Conservation (phyloP, 1,140 invertebrate genomes). For the Pentalonia nigronervosa region DNA sequence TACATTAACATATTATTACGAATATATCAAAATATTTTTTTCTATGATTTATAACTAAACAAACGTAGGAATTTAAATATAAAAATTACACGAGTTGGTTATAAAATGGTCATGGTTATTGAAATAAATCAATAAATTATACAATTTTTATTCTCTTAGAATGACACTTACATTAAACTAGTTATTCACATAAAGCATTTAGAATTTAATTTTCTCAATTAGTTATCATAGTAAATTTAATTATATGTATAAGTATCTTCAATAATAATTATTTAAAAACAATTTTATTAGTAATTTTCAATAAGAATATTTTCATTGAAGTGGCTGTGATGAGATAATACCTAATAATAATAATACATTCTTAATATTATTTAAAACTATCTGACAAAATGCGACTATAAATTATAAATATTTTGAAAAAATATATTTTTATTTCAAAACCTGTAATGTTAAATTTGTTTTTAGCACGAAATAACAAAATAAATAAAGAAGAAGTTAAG, state of each 20-base stretch:
- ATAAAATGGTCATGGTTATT: not conserved
- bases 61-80: not conserved
- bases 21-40: not conserved
- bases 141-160: not conserved
- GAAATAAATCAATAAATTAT: not conserved
- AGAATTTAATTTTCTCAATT: not conserved
- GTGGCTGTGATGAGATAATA: not conserved
- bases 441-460: slow-evolving; percentile 9
- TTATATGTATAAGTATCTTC: not conserved
- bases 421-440: not conserved
- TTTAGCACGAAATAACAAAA: not conserved
- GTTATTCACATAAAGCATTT: not conserved
- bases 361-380: not conserved
- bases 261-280: not conserved
- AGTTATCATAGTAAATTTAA: not conserved
- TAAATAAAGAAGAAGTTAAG: slow-evolving; percentile 19
- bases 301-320: not conserved
- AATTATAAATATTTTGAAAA: not conserved
- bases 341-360: not conserved
- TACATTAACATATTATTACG: not conserved
- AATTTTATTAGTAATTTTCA: not conserved
- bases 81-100: not conserved
- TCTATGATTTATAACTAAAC: not conserved
- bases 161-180: not conserved
- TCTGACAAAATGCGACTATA: not conserved